These are phyloP conservation scores for Chelonus formosanus DNA, from an alignment of 2,888 invertebrate species.

Conservation along the genomic window DNA sequence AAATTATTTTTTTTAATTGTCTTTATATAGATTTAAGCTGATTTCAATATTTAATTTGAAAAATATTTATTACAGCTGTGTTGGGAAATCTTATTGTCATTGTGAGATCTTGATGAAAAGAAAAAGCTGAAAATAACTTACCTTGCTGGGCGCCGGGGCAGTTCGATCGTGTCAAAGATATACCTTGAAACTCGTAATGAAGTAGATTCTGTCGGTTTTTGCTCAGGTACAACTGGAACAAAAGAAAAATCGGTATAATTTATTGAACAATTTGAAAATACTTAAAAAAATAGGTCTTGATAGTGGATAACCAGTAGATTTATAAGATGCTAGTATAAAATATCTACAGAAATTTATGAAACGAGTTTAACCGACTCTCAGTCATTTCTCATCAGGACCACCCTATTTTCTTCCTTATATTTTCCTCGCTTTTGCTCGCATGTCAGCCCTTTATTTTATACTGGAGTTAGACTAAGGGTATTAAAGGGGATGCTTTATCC, in stretches of 20 bases:
- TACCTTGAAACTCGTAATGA: conserved; percentile 44
- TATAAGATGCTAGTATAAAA: too few species aligned
- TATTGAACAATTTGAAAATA: too few species aligned
- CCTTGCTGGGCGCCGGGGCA: conserved; percentile 58
- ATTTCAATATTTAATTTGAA: too few species aligned
- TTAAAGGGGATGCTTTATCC: conserved; percentile 62
- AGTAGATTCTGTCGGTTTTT: conserved; percentile 55
- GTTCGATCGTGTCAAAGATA: conserved; percentile 52
- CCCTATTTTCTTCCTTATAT: conserved; percentile 32
- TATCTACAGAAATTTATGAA: conserved; percentile 44
- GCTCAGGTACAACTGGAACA: conserved; percentile 59
- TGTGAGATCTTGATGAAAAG: too few species aligned
- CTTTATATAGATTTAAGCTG: too few species aligned
- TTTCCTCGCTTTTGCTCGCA: conserved; percentile 49
- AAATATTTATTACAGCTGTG: too few species aligned
- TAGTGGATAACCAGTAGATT: too few species aligned
- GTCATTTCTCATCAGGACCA: conserved; percentile 37
- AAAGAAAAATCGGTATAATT: neutral
- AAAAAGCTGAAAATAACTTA: conserved; percentile 40
- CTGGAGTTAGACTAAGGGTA: conserved; percentile 50
- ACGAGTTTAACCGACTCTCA: conserved; percentile 51
- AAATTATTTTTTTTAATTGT: too few species aligned
- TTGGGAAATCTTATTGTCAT: too few species aligned
- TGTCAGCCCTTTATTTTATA: conserved; percentile 63
- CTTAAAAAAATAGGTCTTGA: too few species aligned